Evolutionary conservation across 2,113 vertebrate species (phyloP).

Genomic region (Vombatus ursinus): DNA sequence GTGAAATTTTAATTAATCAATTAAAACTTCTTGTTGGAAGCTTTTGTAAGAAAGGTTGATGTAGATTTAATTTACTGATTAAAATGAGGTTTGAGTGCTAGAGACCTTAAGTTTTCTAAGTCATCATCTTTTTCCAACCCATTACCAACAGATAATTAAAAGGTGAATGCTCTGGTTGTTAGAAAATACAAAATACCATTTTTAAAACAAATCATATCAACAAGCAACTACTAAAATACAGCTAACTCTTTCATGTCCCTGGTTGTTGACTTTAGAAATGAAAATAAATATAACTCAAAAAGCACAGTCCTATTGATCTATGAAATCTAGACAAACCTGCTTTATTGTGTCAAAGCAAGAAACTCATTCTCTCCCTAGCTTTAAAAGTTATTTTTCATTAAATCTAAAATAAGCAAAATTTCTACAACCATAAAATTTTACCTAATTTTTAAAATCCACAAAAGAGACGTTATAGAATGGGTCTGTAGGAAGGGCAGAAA

Average conservation of each 20-base stretch:
- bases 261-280: not conserved
- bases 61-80: not conserved
- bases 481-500: not conserved
- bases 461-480: not conserved
- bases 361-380: not conserved
- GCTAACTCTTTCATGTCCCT: not conserved
- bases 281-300: not conserved
- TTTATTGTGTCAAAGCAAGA: not conserved
- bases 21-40: not conserved
- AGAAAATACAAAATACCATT: not conserved
- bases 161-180: not conserved
- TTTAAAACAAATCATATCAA: not conserved
- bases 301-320: not conserved
- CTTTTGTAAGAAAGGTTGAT: not conserved
- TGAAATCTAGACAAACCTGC: not conserved
- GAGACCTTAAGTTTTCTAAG: not conserved
- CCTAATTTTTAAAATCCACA: not conserved
- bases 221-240: not conserved
- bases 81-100: not conserved
- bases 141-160: not conserved
- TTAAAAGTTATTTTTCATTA: not conserved
- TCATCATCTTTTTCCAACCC: not conserved
- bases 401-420: not conserved
- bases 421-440: not conserved
- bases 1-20: slow-evolving; percentile 30